These are phyloP conservation scores for Sebastes jordani DNA, from an alignment of 2,797 vertebrate species.

Conservation along the genomic window DNA sequence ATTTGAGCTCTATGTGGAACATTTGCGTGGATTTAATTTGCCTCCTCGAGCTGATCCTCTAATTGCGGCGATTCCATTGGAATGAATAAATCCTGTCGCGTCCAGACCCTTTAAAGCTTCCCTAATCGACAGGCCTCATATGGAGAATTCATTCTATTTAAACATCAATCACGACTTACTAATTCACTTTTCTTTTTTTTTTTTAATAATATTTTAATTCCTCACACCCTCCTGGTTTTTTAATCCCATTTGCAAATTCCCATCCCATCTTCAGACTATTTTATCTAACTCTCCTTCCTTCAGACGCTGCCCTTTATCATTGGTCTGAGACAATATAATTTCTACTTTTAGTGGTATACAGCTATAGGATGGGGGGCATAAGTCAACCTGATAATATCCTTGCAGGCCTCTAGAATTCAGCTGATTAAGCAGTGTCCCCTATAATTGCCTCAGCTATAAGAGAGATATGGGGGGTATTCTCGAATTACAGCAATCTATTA, in stretches of 20 bases:
- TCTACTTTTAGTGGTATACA: constrained; percentile 29
- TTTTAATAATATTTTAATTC: neutral
- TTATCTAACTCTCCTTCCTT: constrained; percentile 2
- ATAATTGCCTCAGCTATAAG: constrained; percentile 39
- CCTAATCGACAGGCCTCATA: neutral
- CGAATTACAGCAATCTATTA: constrained; percentile 46
- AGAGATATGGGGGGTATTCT: constrained; percentile 33
- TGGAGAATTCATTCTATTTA: neutral
- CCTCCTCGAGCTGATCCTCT: too few relatives aligned
- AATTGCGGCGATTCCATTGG: neutral
- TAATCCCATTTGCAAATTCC: constrained; percentile 27
- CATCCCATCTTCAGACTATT: constrained; percentile 6
- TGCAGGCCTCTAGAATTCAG: constrained; percentile 31
- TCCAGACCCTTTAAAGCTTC: neutral
- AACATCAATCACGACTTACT: neutral
- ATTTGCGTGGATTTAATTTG: too few relatives aligned
- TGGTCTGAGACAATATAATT: constrained; percentile 28
- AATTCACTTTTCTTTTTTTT: neutral
- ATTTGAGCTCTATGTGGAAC: too few relatives aligned
- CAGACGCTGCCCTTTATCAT: constrained; percentile 22
- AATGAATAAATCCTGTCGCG: neutral
- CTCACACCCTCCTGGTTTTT: neutral
- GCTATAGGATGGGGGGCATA: constrained; percentile 21
- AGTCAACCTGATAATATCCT: constrained; percentile 49
- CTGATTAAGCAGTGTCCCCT: constrained; percentile 56